phyloP scores from a whole-genome alignment of 2,888 invertebrate genomes.

The Copidosoma aretas region DNA sequence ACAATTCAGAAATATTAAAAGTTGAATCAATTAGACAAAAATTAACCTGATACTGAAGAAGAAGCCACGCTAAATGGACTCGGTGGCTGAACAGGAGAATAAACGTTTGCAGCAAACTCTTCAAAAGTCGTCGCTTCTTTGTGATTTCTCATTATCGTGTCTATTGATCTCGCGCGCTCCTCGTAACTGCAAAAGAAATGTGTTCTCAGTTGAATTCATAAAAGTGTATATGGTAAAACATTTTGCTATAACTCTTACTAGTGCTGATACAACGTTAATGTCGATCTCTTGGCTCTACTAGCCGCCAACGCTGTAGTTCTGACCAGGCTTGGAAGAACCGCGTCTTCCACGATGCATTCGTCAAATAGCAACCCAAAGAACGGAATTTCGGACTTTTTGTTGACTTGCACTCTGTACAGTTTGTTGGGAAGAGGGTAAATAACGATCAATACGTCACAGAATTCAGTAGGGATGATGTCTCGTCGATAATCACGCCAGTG shows the following conservation, averaged over 20 bases:
- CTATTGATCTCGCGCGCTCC: slow-evolving; percentile 85
- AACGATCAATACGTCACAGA: slow-evolving; percentile 96
- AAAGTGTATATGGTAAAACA: neutral
- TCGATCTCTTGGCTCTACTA: slow-evolving; percentile 88
- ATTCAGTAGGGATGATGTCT: slow-evolving; percentile 97
- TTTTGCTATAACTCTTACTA: slow-evolving; percentile 69
- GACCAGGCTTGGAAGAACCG: slow-evolving; percentile 82
- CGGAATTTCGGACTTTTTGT: slow-evolving; percentile 73
- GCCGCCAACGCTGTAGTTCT: slow-evolving; percentile 90
- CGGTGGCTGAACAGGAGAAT: slow-evolving; percentile 70
- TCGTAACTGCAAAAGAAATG: slow-evolving; percentile 73
- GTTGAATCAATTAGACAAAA: neutral
- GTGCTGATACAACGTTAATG: slow-evolving; percentile 88
- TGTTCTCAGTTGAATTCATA: slow-evolving; percentile 8
- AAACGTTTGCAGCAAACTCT: slow-evolving; percentile 79
- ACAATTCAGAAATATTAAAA: neutral
- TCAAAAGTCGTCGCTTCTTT: slow-evolving; percentile 90
- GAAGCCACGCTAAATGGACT: slow-evolving; percentile 63
- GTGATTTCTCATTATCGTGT: slow-evolving; percentile 84
- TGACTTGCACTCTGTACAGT: slow-evolving; percentile 86
- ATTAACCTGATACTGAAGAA: slow-evolving; percentile 58
- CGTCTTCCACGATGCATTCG: slow-evolving; percentile 81
- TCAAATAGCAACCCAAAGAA: slow-evolving; percentile 96
- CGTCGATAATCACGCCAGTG: slow-evolving; percentile 93
- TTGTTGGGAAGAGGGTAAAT: slow-evolving; percentile 92